Percentiles rank a stretch among this genome's conserved stretches.
Evolutionary conservation across 30 jellyfish, hydroid and myxozoan species (phyloP).

Genomic region (Turritopsis rubra): DNA sequence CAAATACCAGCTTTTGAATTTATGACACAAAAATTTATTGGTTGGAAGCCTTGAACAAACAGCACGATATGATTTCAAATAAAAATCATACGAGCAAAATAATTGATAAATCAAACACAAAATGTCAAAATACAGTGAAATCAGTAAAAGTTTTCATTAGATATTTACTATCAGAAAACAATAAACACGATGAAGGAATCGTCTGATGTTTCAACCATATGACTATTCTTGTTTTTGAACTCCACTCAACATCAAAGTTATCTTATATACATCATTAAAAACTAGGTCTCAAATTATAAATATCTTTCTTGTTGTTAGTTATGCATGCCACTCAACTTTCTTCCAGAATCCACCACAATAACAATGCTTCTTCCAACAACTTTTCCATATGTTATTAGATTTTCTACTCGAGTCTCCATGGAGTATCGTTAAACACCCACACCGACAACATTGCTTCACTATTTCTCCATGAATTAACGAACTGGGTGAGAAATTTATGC

Average conservation of each 20-base stretch:
- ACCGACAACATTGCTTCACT: constrained; percentile 62
- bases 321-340: constrained; percentile 24
- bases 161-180: too few species aligned
- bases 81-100: too few species aligned
- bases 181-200: too few species aligned
- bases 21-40: neutral
- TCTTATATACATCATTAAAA: too few species aligned
- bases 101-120: too few species aligned
- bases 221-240: too few species aligned
- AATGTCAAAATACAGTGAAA: too few species aligned
- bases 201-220: too few species aligned
- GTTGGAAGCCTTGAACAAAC: neutral
- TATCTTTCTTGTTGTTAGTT: neutral
- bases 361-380: constrained; percentile 49
- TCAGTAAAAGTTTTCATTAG: too few species aligned
- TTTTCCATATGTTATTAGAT: constrained; percentile 38
- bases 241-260: too few species aligned
- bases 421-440: constrained; percentile 48
- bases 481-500: constrained; percentile 37
- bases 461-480: constrained; percentile 49
- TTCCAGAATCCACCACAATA: constrained; percentile 77
- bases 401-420: constrained; percentile 26
- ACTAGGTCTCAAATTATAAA: too few species aligned
- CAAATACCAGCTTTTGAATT: neutral
- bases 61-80: too few species aligned